A percentile compares a stretch with the other conserved stretches of the same genome.
Evolutionary conservation across 35 echinoderm and acorn worm species (phyloP).

Genomic region (Antedon bifida): DNA sequence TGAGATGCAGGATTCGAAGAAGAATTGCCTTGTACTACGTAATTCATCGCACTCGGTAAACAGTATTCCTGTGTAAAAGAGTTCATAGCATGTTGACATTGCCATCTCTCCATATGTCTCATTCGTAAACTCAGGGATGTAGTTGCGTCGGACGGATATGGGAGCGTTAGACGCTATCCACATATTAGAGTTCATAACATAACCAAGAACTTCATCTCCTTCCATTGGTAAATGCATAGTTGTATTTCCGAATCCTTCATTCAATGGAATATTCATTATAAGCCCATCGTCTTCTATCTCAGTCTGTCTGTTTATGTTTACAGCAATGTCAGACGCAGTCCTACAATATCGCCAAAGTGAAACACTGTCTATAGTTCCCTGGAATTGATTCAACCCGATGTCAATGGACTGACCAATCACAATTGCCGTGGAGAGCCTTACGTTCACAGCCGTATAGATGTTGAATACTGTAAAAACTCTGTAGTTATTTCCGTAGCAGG

Average conservation of each 20-base stretch:
- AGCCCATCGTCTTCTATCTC: background rate
- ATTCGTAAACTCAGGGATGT: background rate
- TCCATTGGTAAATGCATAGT: background rate
- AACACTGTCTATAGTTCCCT: background rate
- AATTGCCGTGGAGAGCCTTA: background rate
- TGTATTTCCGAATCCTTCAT: background rate
- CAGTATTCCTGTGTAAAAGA: conserved; percentile 8
- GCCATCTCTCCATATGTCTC: background rate
- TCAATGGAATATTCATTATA: background rate
- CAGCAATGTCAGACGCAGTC: background rate
- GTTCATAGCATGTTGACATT: background rate
- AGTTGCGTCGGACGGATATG: background rate
- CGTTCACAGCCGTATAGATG: background rate
- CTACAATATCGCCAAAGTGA: background rate
- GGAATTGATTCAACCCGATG: background rate
- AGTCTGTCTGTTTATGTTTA: background rate
- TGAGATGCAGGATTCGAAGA: background rate
- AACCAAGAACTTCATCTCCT: background rate
- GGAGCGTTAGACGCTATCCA: conserved; percentile 5
- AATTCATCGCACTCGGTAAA: background rate
- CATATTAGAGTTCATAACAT: background rate
- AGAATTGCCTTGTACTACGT: background rate
- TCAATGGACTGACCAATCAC: background rate
- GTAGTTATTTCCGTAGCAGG: background rate
- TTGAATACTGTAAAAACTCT: background rate